Evolutionary conservation across 2,113 vertebrate genomes (phyloP).

Genomic region (Pygoscelis adeliae): DNA sequence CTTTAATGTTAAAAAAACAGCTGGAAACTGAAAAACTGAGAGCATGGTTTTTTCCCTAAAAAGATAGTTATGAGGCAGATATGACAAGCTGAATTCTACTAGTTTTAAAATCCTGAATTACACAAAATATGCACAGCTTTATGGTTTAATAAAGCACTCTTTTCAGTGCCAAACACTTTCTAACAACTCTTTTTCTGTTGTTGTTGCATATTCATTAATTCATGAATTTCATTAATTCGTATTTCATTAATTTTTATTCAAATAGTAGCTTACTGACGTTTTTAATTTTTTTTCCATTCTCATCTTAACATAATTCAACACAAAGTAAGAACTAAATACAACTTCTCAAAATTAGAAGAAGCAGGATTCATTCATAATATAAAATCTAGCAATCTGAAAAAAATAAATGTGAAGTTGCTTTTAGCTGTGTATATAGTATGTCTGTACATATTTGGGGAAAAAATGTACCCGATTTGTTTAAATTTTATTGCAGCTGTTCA

Average conservation of each 20-base stretch:
- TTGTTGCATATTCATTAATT: background rate
- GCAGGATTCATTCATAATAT: background rate
- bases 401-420: background rate
- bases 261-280: background rate
- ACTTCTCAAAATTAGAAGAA: background rate
- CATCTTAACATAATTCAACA: background rate
- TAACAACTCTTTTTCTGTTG: background rate
- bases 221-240: background rate
- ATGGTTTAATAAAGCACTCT: background rate
- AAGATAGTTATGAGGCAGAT: background rate
- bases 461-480: background rate
- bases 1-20: background rate
- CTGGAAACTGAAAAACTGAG: background rate
- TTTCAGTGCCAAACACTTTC: background rate
- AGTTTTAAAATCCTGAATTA: background rate
- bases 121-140: background rate
- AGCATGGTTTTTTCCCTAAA: background rate
- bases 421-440: background rate
- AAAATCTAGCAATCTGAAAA: background rate
- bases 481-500: background rate
- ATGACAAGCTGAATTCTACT: background rate
- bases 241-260: background rate
- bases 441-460: background rate
- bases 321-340: background rate
- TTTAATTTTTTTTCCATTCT: background rate